Evolutionary conservation across 2,113 vertebrate genomes (phyloP), one percentile per base, ranked within the genome.

Genomic region (Ammodytes marinus): DNA sequence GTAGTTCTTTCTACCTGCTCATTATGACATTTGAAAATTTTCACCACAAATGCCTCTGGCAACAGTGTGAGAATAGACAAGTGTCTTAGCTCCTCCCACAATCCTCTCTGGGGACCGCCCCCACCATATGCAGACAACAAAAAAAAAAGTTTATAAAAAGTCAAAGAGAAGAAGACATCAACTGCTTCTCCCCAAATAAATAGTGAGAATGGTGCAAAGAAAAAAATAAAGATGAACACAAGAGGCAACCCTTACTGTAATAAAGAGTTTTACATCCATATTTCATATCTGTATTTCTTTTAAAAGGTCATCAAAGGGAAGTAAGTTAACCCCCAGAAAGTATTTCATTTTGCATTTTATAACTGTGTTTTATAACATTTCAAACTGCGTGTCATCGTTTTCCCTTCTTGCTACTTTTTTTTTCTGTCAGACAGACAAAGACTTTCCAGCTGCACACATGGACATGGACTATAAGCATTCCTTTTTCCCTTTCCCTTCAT

Each of bases 71-170:
- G 76, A 85, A 84, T 88, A 39, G 1, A 80, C 52, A 78, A 80
- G 71, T 13, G 4, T 77, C 61, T 60, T 46, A 82, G 82, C 72
- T 6, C 88, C 90, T 77, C 89, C 88, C 86, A 89, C 82, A 67
- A 61, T 79, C 76, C 75, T 13, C 65, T 82, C 54, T 42, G 37
- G 52, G 69, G 47, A 49, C 60, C 19, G 77, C 89, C 86, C 73
- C 72, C 58, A 86, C 47, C 79, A 87, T 90, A 70, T 87, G 85
- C 80, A 90, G 85, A 74, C 49, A 27, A 77, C 63, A 66, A 57
- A 54, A 53, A 11, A 11, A 14, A 19, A 3, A 50, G 43, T 27
- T 27, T 27, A 27, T 27, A 27, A 27, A 27, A 27, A 27, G 27
- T 27, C 27, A 27, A 27, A 77, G 11, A 72, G 5, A 60, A 45